These are phyloP conservation scores for Strix aluco DNA, from an alignment of 2,113 vertebrate genomes.

Conservation along the genomic window DNA sequence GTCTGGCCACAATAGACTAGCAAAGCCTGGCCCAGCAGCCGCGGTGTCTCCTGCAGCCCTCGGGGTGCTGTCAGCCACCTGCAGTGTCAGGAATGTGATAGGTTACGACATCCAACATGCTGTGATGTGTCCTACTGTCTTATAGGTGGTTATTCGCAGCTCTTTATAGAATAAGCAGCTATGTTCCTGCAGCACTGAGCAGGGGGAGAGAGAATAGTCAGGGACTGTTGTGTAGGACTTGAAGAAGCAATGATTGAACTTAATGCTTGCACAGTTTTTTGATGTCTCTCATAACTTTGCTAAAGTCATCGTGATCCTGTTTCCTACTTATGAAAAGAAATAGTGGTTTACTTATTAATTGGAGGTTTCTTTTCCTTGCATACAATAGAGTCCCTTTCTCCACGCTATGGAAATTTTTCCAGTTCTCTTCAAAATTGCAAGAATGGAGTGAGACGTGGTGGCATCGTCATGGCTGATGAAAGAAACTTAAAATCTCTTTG, in stretches of 20 bases:
- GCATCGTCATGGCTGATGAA: not conserved
- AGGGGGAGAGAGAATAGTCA: not conserved
- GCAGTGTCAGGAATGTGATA: not conserved
- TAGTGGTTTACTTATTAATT: not conserved
- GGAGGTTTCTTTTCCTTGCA: not conserved
- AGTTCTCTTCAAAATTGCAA: not conserved
- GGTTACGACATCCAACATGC: accelerated
- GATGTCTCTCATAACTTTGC: not conserved
- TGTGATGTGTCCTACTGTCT: accelerated
- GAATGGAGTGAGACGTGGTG: not conserved
- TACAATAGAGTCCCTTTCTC: not conserved
- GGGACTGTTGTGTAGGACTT: too few species aligned
- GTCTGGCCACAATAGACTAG: not conserved
- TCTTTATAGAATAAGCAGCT: not conserved
- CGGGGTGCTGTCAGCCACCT: too few species aligned
- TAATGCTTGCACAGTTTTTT: not conserved
- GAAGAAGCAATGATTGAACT: accelerated
- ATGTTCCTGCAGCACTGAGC: not conserved
- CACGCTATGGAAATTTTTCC: not conserved
- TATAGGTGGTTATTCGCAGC: not conserved
- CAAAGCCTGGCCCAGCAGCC: not conserved
- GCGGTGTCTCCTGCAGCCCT: not conserved
- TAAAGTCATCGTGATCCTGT: not conserved
- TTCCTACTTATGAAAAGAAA: not conserved
- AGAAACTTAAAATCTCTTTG: not conserved